Evolutionary conservation across 2,888 invertebrate genomes (phyloP), one percentile per base, ranked within the genome.

Genomic region (Shargacucullia verbasci): DNA sequence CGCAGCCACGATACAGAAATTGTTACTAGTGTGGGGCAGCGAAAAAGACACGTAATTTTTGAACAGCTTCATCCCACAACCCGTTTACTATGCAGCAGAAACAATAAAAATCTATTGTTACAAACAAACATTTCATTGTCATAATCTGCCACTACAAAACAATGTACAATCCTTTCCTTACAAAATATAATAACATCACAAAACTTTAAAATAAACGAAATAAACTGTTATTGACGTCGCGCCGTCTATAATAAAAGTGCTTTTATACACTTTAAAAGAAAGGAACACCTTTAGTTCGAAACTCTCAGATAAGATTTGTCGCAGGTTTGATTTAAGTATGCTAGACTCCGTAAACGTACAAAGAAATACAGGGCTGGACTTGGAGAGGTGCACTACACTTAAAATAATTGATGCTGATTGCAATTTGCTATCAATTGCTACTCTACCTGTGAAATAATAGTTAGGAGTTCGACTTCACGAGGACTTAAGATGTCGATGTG

Each of bases 301-400:
- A 60, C 43, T 73, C 65, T 60, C 14, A 47, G 53, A 60, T 64
- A 64, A 54, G 59, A 60, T 57, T 66, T 53, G 41, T 59, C 20
- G 15, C 49, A 61, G 39, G 20, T 46, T 59, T 57, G 34, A 59
- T 63, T 55, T 61, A 57, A 64, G 60, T 63, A 55, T 34, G 41
- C 54, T 70, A 13, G 25, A 62, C 38, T 46, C 35, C 0, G 9
- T 14, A 48, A 52, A 34, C 27, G 68, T 70, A 41, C 48, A 31
- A 48, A 43, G 33, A 35, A 35, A 15, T 0, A 0, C 43, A 48
- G 55, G 29, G 33, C 8, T 12, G 47, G 25, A 74, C 25, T 60
- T 43, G 25, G 33, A 49, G n/a, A 45, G 5, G 11, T 29, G 20
- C 31, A 15, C 12, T 58, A 15, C 13, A 56, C 8, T 15, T 9